Conservation (phyloP, 2,888 invertebrate species). For the Tenthredo livida region DNA sequence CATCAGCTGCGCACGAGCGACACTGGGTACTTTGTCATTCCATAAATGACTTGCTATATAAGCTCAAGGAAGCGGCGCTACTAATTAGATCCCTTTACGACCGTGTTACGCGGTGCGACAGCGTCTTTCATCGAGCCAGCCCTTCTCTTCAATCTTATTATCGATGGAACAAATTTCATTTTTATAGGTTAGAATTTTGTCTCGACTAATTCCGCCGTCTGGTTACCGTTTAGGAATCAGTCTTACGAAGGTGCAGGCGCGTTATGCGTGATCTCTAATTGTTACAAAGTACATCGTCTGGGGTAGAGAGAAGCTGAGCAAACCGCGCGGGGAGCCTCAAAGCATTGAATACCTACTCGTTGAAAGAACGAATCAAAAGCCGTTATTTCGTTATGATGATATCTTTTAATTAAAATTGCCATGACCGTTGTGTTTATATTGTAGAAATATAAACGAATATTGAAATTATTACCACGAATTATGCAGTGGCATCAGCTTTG, state of each 20-base stretch:
- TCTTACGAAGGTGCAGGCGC: neutral
- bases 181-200: neutral
- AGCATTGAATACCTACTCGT: neutral
- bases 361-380: neutral
- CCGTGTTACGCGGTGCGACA: constrained; percentile 35
- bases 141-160: neutral
- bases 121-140: neutral
- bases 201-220: neutral
- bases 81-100: constrained; percentile 33
- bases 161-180: neutral
- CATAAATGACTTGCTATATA: constrained; percentile 35
- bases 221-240: neutral
- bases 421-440: neutral
- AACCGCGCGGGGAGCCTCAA: neutral
- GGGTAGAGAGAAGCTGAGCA: neutral
- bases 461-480: constrained; percentile 15
- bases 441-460: neutral
- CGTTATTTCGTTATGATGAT: neutral
- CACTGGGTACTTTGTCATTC: constrained; percentile 44
- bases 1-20: constrained; percentile 44
- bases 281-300: neutral
- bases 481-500: neutral
- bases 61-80: constrained; percentile 8
- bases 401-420: constrained; percentile 11
- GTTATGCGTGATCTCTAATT: neutral